A percentile compares a stretch with the other conserved stretches of the same genome.
Conservation (phyloP, 2,888 invertebrate genomes). For the Rhorus exstirpatorius region DNA sequence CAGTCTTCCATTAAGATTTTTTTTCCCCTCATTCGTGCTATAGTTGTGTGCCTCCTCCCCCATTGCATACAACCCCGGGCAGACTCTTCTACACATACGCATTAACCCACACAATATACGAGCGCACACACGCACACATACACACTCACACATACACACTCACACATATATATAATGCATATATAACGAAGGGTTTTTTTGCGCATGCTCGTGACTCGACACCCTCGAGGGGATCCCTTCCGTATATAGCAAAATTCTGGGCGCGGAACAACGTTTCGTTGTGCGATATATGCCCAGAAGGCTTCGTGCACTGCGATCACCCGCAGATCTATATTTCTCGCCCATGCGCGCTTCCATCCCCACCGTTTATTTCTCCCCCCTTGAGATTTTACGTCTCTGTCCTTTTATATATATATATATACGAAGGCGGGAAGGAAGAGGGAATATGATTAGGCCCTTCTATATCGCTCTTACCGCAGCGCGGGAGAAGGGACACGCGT, state of each 20-base stretch:
- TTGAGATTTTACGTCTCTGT: background rate
- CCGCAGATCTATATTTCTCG: conserved; percentile 73
- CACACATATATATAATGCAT: no score
- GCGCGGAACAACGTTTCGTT: conserved; percentile 47
- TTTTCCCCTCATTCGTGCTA: conserved; percentile 46
- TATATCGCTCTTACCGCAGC: background rate
- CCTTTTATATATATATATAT: conserved; percentile 5
- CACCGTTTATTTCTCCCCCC: conserved; percentile 42
- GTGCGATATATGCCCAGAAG: conserved; percentile 26
- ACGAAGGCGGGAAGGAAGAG: background rate
- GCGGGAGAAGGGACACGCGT: background rate
- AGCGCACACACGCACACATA: background rate
- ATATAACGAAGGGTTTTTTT: background rate
- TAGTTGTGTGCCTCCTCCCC: conserved; percentile 64
- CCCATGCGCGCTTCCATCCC: conserved; percentile 70
- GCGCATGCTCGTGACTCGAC: conserved; percentile 17
- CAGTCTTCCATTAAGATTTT: conserved; percentile 65
- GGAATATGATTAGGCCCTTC: no score
- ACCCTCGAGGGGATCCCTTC: conserved; percentile 42
- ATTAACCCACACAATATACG: no score
- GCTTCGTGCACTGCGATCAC: conserved; percentile 45
- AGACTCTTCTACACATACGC: background rate
- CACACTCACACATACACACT: background rate
- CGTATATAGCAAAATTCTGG: conserved; percentile 36
- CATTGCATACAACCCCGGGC: background rate